Base-by-base conservation (phyloP, 2,797 vertebrate species). In the Ataeniobius toweri region DNA sequence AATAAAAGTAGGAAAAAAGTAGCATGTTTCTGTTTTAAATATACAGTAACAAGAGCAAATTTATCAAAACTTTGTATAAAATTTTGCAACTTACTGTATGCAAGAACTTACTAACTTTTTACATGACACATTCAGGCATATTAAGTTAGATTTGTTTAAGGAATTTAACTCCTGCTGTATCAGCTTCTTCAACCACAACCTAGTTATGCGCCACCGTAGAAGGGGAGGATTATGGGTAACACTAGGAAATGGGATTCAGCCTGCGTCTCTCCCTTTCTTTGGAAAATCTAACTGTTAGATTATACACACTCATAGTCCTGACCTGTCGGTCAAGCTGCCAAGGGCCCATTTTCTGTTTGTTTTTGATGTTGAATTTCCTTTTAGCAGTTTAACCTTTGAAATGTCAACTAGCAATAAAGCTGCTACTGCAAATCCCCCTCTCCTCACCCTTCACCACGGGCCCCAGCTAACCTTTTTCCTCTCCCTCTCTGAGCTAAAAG, bases 331-430 rank as follows among this genome's bases (percentile, higher is more conserved):
- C 91, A 94, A 91, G 87, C 87, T 90, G 91, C 94, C 92, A 88
- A 81, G 85, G 87, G 93, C 90, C 89, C 88, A 88, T 95, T 93
- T 94, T 94, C 81, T 90, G 85, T 93, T 91, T 93, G 86, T 92
- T 92, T 91, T 91, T 94, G 88, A 93, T 94, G 93, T 93, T 91
- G 93, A 94, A 92, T 94, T 92, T 94, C 93, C 92, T 95, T 95
- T 95, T 94, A 94, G 92, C 92, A 94, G 94, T 94, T 95, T 96
- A 95, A 96, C 94, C 96, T 96, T 95, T 95, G 90, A 95, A 96
- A 96, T 96, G 94, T 96, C 94, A 95, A 93, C 90, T 87, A 91
- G 91, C 92, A 94, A 93, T 94, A 94, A 93, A 94, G 88, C 82
- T 70, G 85, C 89, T 90, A 86, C 85, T 80, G 90, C 89, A 90